Conservation (phyloP, 2,113 vertebrate genomes). For the Brevimyrus niger region DNA sequence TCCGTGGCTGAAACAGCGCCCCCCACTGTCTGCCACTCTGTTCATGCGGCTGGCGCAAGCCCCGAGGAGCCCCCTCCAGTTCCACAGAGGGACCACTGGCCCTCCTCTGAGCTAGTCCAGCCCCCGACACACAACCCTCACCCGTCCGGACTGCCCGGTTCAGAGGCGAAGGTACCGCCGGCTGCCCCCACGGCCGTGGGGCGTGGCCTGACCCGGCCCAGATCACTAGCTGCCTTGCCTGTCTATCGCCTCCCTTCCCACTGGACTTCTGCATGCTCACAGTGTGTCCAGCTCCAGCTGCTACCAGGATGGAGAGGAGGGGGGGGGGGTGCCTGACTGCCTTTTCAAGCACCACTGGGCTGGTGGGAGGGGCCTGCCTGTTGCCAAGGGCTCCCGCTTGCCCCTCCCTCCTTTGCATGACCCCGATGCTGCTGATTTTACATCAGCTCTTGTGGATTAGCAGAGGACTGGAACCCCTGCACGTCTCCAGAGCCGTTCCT, state of each 20-base stretch:
- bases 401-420: conserved; percentile 18
- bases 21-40: conserved; percentile 75
- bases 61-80: conserved; percentile 65
- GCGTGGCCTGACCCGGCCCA: conserved; percentile 20
- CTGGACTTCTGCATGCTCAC: conserved; percentile 17
- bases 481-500: background rate
- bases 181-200: conserved; percentile 31
- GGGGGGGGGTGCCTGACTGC: background rate
- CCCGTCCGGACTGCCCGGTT: conserved; percentile 68
- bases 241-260: background rate
- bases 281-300: conserved; percentile 1
- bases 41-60: conserved; percentile 60
- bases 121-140: conserved; percentile 70
- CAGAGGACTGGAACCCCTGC: background rate
- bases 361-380: background rate
- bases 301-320: background rate
- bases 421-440: background rate
- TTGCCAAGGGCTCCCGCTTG: conserved; percentile 8
- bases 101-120: conserved; percentile 75
- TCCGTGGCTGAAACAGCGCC: conserved; percentile 53
- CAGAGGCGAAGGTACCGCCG: conserved; percentile 90
- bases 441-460: background rate
- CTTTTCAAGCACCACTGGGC: background rate
- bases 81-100: conserved; percentile 67
- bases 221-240: conserved; percentile 8